These are phyloP conservation scores for Plusia festucae DNA, from an alignment of 2,888 invertebrate genomes.

Conservation along the genomic window DNA sequence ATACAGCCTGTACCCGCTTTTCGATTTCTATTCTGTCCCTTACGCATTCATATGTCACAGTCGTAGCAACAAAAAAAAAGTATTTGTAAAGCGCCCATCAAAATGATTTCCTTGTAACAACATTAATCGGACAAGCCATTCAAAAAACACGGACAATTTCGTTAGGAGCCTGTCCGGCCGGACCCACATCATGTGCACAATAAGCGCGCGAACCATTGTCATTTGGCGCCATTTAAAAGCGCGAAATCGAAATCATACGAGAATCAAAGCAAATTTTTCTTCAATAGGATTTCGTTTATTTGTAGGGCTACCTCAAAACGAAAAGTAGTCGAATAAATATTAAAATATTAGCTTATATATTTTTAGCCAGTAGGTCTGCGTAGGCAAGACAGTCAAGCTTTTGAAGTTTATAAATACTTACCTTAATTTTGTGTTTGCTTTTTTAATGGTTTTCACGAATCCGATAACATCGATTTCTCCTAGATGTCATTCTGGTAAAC, in stretches of 20 bases:
- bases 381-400: no score
- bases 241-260: conserved; percentile 72
- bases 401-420: no score
- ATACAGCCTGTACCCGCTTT: conserved; percentile 17
- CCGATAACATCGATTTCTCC: no score
- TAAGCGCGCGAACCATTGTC: conserved; percentile 71
- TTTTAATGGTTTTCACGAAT: no score
- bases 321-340: no score
- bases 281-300: conserved; percentile 42
- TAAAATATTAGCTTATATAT: neutral
- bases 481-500: no score
- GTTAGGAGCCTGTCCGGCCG: conserved; percentile 67
- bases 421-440: no score
- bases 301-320: neutral
- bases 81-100: conserved; percentile 82
- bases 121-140: conserved; percentile 80
- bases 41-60: conserved; percentile 60
- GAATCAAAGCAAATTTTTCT: conserved; percentile 76
- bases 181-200: conserved; percentile 86
- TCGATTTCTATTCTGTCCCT: conserved; percentile 51
- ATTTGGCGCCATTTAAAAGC: conserved; percentile 73
- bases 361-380: neutral
- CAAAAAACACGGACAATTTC: conserved; percentile 80
- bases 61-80: conserved; percentile 65
- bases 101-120: conserved; percentile 81